Evolutionary conservation across 1,140 invertebrate species (phyloP).

Genomic region (Antheraea pernyi): DNA sequence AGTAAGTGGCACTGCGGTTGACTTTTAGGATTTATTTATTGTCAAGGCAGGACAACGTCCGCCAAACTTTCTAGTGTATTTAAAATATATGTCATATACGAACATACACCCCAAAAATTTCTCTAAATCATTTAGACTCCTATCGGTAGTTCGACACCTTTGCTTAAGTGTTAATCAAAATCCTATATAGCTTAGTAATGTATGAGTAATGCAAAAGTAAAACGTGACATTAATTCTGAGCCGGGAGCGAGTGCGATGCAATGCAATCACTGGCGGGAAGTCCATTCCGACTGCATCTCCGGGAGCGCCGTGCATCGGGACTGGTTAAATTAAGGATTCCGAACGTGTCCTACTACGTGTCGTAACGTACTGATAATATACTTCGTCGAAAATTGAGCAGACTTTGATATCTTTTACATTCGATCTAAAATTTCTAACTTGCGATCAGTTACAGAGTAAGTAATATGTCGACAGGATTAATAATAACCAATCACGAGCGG

Average conservation of each 20-base stretch:
- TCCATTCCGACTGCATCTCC: constrained; percentile 68
- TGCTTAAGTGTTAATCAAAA: too few species aligned
- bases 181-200: background rate
- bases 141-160: too few species aligned
- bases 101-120: too few species aligned
- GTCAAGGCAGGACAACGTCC: too few species aligned
- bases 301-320: constrained; percentile 34
- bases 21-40: too few species aligned
- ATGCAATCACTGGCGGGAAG: constrained; percentile 66
- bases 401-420: background rate
- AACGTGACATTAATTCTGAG: constrained; percentile 55
- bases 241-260: constrained; percentile 46
- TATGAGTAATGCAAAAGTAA: constrained; percentile 24
- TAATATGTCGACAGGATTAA: too few species aligned
- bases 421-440: background rate
- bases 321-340: constrained; percentile 67
- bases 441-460: too few species aligned
- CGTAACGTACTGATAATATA: constrained; percentile 17
- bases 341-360: constrained; percentile 31
- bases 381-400: background rate
- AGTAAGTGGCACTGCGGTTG: too few species aligned
- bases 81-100: too few species aligned
- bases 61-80: too few species aligned
- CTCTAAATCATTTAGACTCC: too few species aligned
- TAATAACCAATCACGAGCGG: too few species aligned